A percentile compares a stretch with the other conserved stretches of the same genome.
phyloP scores from a whole-genome alignment of 2,797 vertebrate genomes.

The Halcyon leucocephala region DNA sequence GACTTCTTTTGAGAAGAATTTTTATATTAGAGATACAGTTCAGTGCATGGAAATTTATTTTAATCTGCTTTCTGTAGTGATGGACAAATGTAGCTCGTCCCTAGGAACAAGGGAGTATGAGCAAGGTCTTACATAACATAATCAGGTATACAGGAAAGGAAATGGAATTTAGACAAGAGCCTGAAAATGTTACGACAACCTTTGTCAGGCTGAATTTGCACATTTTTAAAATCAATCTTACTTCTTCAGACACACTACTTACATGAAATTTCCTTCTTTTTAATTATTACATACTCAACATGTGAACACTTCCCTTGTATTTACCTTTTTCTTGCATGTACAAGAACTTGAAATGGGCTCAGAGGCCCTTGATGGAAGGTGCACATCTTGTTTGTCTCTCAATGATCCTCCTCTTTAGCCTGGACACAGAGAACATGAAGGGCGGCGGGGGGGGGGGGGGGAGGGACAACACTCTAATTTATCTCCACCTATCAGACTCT shows the following conservation, averaged over 20 bases:
- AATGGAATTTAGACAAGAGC: neutral
- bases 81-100: neutral
- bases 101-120: neutral
- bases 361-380: neutral
- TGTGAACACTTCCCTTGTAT: neutral
- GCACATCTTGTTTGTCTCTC: neutral
- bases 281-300: neutral
- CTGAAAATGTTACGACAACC: neutral
- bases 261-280: neutral
- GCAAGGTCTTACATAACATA: neutral
- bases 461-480: neutral
- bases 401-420: neutral
- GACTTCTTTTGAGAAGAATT: neutral
- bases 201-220: neutral
- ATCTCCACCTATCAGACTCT: neutral
- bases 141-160: neutral
- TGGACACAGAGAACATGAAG: neutral
- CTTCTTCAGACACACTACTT: neutral
- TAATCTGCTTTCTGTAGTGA: neutral
- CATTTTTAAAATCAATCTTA: neutral
- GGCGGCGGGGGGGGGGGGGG: accelerated
- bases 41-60: neutral
- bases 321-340: neutral
- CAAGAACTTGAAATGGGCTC: neutral
- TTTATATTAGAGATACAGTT: neutral